Evolutionary conservation across 2,797 vertebrate genomes (phyloP), one percentile per base, ranked within the genome.

Genomic region (Anolis apletophallus): DNA sequence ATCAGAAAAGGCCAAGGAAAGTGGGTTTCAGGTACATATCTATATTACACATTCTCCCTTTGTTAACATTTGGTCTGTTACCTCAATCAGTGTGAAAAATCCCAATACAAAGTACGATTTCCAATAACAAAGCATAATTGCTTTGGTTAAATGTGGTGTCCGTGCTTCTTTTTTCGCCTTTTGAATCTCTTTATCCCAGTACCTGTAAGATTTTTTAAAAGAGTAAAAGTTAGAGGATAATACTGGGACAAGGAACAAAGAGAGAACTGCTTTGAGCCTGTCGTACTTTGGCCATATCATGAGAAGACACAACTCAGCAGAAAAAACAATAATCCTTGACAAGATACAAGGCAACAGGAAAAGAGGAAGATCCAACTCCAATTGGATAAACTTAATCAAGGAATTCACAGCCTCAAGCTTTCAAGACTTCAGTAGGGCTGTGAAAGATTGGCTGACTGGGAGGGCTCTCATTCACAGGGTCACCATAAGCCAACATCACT

Each of bases 71-170:
- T 85, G 8, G 85, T 84, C 26, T 73, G 94, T 94, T 93, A 99
- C 98, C 98, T 99, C 98, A 68, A 98, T 26, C 26, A 99, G 88
- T 1, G 98, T 98, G 85, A 98, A 98, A 92, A 97, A 23, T 54
- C 98, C 98, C 91, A 99, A 95, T 93, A 97, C 73, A 81, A 97
- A 87, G 74, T 98, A 99, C 0, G 97, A 91, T 87, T 97, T 99
- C 98, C 98, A 98, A 93, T 97, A 98, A 95, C 98, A 98, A 83
- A 92, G 96, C 73, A 99, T 96, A 90, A 99, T 97, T 59, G 96
- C 97, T 96, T 96, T 97, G 13, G 96, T 94, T 92, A 99, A 97
- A 64, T 94, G 96, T 2, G 98, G 98, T 0, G 54, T 40, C 87
- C 93, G 96, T 72, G 97, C 93, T 29, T 97, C 96, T 92, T 97